Conservation (phyloP, 2,888 invertebrate species). For the Theretra japonica region DNA sequence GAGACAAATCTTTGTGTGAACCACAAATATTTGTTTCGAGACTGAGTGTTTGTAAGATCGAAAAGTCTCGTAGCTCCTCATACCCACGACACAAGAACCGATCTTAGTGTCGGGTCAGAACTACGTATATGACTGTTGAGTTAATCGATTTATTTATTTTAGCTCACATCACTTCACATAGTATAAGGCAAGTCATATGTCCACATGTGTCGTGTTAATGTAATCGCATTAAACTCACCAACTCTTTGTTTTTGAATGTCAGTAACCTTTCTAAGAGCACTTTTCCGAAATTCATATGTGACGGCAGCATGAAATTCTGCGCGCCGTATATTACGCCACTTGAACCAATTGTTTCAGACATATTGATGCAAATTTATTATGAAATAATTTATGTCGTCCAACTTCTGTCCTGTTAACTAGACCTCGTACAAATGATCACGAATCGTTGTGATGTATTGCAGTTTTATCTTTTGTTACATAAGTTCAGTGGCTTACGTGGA, state of each 20-base stretch:
- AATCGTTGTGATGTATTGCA: not conserved
- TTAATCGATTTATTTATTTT: too few relatives aligned
- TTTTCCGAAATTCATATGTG: slow-evolving; percentile 55
- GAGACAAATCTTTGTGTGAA: too few relatives aligned
- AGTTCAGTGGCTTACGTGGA: too few relatives aligned
- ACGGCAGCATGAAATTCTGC: slow-evolving; percentile 48
- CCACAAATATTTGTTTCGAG: too few relatives aligned
- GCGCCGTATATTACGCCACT: slow-evolving; percentile 46
- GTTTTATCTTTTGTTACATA: not conserved
- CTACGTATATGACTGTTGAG: too few relatives aligned
- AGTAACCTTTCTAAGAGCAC: slow-evolving; percentile 49
- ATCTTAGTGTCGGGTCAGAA: too few relatives aligned
- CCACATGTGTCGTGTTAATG: not conserved
- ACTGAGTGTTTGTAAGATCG: too few relatives aligned
- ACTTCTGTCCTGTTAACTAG: not conserved
- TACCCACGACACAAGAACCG: too few relatives aligned
- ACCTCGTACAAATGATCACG: not conserved
- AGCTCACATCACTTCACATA: too few relatives aligned
- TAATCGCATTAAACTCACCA: slow-evolving; percentile 3
- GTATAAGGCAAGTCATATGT: too few relatives aligned
- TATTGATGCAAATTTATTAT: slow-evolving; percentile 37
- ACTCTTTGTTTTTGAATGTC: slow-evolving; percentile 40
- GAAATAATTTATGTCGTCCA: not conserved
- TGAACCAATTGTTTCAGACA: slow-evolving; percentile 31
- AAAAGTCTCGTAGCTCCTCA: too few relatives aligned